A percentile compares a stretch with the other conserved stretches of the same genome.
Evolutionary conservation across 1,140 invertebrate genomes (phyloP).

Genomic region (Ceratina japonica): DNA sequence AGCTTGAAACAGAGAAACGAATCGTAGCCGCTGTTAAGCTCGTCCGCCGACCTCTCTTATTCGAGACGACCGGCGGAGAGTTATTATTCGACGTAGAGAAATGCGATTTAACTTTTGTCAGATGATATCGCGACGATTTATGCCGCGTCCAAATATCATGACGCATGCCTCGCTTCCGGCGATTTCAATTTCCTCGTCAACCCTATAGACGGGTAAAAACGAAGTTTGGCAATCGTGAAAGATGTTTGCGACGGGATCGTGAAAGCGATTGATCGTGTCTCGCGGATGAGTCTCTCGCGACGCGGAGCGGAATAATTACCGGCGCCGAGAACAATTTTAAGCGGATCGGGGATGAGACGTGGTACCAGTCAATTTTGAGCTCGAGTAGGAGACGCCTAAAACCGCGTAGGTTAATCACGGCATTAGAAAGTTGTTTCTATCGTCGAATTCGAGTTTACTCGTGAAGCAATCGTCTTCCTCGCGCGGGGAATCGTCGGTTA

Average conservation of each 20-base stretch:
- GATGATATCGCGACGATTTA: no score
- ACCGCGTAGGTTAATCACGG: slow-evolving; percentile 30
- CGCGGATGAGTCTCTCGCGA: no score
- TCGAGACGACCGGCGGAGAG: no score
- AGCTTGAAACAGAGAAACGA: slow-evolving; percentile 16
- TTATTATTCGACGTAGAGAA: no score
- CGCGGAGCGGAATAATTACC: slow-evolving; percentile 3
- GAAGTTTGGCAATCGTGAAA: neutral
- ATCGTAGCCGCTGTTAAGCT: slow-evolving; percentile 11
- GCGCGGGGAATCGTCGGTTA: neutral
- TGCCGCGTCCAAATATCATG: no score
- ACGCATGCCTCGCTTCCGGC: no score
- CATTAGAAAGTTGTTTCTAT: slow-evolving; percentile 25
- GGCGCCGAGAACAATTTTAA: neutral
- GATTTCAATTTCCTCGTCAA: no score
- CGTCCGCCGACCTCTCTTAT: neutral
- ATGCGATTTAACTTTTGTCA: no score
- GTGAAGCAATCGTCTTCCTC: neutral
- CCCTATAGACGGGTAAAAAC: neutral
- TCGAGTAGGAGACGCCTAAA: neutral
- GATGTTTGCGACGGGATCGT: neutral
- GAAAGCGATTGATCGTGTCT: slow-evolving; percentile 13
- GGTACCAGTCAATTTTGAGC: neutral
- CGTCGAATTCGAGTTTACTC: neutral
- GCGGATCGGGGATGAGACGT: slow-evolving; percentile 17